Conservation (phyloP, 1,140 invertebrate species). For the Ips typographus region DNA sequence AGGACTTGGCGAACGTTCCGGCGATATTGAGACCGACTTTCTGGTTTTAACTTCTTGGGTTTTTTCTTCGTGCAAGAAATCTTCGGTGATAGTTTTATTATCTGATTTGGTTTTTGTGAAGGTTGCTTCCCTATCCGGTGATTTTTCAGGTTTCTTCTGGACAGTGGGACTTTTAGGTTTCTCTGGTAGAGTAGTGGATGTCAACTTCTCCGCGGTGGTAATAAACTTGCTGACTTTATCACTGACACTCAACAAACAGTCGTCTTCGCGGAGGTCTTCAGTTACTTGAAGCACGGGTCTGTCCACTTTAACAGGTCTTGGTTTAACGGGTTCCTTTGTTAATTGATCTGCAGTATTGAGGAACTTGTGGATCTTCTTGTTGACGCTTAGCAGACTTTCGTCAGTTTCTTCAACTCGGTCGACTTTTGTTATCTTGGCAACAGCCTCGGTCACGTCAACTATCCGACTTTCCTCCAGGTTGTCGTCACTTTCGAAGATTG, state of each 20-base stretch:
- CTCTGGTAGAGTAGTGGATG: constrained; percentile 48
- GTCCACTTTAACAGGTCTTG: constrained; percentile 48
- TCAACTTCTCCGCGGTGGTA: constrained; percentile 61
- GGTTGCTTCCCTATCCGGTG: constrained; percentile 15
- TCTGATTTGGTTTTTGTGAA: not conserved
- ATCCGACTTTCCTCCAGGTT: constrained; percentile 55
- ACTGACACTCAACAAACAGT: constrained; percentile 64
- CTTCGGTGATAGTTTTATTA: constrained; percentile 18
- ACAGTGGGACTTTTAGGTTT: constrained; percentile 43
- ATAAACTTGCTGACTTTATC: constrained; percentile 67
- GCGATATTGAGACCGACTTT: constrained; percentile 35
- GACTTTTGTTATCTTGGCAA: constrained; percentile 36
- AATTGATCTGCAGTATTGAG: constrained; percentile 61
- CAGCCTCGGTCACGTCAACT: constrained; percentile 59
- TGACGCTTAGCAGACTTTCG: constrained; percentile 64
- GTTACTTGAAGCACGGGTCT: constrained; percentile 50
- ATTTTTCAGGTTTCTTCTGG: constrained; percentile 52
- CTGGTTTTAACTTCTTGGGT: constrained; percentile 28
- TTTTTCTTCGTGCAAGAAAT: constrained; percentile 27
- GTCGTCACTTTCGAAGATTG: constrained; percentile 44
- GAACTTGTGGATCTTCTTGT: constrained; percentile 66
- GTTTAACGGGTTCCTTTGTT: constrained; percentile 47
- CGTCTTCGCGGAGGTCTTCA: constrained; percentile 60
- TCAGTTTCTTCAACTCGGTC: constrained; percentile 55
- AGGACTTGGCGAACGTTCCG: constrained; percentile 29